Evolutionary conservation across 2,113 vertebrate genomes (phyloP), one percentile per base, ranked within the genome.

Genomic region (Saimiri boliviensis): DNA sequence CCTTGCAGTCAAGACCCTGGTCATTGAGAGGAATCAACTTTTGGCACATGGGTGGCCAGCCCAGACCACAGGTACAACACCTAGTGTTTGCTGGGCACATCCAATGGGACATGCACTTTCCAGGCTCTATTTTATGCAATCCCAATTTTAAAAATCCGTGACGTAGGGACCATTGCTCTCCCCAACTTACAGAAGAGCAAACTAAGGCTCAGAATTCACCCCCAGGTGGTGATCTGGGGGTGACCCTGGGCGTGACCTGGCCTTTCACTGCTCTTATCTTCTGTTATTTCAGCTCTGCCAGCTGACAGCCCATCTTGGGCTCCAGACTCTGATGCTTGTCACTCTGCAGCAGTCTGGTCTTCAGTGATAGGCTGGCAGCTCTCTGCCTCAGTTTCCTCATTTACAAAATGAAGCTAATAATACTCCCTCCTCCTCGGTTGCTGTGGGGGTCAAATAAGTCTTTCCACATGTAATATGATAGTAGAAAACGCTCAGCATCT

Each of bases 101-200:
- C 9, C 1, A 5, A 3, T 1, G 1, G 45, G 68, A 17, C 23
- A 4, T 0, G 37, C 2, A 0, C 35, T 45, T 35, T 12, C 21
- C 25, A 35, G 1, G 27, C 32, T 27, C 25, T 76, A 2, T 56
- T 76, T 27, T 3, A 2, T 16, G 17, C 14, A 16, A 4, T 60
- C 56, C n/a, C 3, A 14, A 30, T 14, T 68, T 20, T 40, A 60
- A 21, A 76, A 3, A 20, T 6, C 11, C 3, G 0, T 1, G 1
- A 63, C 6, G 6, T 0, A 13, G 84, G 30, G 30, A 4, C 54
- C 17, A 0, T 9, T 0, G 14, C 14, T 10, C 2, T 5, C 11
- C 66, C 42, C 27, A 16, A 0, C 60, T 37, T 8, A 10, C 13
- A 37, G 82, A 42, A 1, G 5, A 23, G 58, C 73, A 60, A 9